These are phyloP conservation scores for Aspidiotus rigidus DNA, from an alignment of 2,888 invertebrate species.

Conservation along the genomic window DNA sequence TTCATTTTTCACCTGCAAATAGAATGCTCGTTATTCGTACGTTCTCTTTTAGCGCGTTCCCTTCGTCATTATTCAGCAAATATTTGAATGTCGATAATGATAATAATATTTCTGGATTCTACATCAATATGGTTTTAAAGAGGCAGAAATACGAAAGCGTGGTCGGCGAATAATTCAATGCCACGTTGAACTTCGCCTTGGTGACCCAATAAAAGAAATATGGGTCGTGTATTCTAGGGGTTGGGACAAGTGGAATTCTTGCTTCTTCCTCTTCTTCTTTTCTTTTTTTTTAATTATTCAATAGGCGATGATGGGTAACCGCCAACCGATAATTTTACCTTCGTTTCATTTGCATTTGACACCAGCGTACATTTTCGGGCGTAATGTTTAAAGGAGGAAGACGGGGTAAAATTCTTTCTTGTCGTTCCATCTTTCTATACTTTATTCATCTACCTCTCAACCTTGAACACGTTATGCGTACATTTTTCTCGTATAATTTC, in stretches of 20 bases:
- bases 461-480: too few species aligned
- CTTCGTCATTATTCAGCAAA: neutral
- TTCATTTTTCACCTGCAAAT: too few species aligned
- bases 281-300: conserved; percentile 7
- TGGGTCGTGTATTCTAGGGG: conserved; percentile 22
- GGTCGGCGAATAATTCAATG: conserved; percentile 24
- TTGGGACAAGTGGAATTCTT: conserved; percentile 23
- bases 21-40: too few species aligned
- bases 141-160: conserved; percentile 7
- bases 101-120: neutral
- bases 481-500: too few species aligned
- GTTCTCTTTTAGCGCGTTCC: too few species aligned
- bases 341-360: conserved; percentile 27
- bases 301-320: conserved; percentile 12
- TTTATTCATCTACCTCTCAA: too few species aligned
- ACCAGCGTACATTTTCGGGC: neutral
- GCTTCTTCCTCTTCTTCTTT: neutral
- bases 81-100: neutral
- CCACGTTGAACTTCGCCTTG: conserved; percentile 22
- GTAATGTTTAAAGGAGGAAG: too few species aligned
- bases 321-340: conserved; percentile 25
- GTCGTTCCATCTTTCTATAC: too few species aligned
- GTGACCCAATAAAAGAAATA: conserved; percentile 30
- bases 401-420: too few species aligned
- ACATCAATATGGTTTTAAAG: neutral